Conservation (phyloP, 1,140 invertebrate species). For the Lordiphosa stackelbergi region DNA sequence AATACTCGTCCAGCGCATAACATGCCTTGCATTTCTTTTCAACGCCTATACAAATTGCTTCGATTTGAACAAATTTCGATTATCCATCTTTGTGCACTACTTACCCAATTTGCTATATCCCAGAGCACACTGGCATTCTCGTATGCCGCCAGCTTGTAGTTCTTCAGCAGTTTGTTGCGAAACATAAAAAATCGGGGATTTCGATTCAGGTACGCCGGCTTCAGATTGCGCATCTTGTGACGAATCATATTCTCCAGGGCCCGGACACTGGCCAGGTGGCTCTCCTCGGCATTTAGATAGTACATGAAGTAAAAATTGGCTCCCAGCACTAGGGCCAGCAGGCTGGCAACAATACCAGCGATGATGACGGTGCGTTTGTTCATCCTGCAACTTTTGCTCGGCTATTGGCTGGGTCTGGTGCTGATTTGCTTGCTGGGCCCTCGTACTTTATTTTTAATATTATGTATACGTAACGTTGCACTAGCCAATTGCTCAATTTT, state of each 20-base stretch:
- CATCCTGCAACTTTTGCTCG: conserved; percentile 38
- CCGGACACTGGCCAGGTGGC: conserved; percentile 57
- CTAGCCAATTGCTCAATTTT: conserved; percentile 63
- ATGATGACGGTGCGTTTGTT: conserved; percentile 73
- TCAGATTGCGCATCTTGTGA: conserved; percentile 66
- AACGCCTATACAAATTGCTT: background rate
- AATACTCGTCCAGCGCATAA: too few relatives aligned
- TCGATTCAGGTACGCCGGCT: conserved; percentile 72
- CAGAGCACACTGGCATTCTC: conserved; percentile 74
- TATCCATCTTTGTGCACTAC: conserved; percentile 7
- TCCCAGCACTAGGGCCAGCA: conserved; percentile 59
- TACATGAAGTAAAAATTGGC: conserved; percentile 77
- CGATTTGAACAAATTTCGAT: background rate
- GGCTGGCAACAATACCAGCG: conserved; percentile 56
- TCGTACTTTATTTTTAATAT: conserved; percentile 71
- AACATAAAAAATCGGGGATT: conserved; percentile 77
- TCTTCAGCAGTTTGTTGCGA: conserved; percentile 73
- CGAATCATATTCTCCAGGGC: conserved; percentile 67
- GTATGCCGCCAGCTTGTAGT: conserved; percentile 63
- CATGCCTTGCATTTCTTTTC: too few relatives aligned
- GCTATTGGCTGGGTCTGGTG: conserved; percentile 24
- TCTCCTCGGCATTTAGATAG: conserved; percentile 71
- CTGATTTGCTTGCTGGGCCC: conserved; percentile 34
- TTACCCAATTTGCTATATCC: conserved; percentile 77
- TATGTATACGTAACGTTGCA: conserved; percentile 49